Evolutionary conservation across 2,797 vertebrate genomes (phyloP).

Genomic region (Menidia menidia): DNA sequence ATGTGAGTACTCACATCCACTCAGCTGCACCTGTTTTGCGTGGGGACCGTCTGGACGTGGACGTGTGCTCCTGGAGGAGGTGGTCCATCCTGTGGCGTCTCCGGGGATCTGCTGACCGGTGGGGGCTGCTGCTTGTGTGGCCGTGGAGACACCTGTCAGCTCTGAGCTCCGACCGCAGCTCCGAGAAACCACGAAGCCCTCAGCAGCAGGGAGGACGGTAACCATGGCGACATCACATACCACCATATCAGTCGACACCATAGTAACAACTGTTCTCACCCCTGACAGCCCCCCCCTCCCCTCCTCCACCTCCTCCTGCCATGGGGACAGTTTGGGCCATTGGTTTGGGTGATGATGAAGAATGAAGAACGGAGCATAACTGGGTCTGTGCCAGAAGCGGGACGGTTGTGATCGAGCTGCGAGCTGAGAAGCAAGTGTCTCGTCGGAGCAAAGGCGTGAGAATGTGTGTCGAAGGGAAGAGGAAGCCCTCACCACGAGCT

Average conservation of each 20-base stretch:
- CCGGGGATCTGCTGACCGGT: slow-evolving; percentile 21
- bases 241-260: neutral
- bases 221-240: neutral
- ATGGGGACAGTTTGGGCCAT: slow-evolving; percentile 48
- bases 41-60: neutral
- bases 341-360: slow-evolving; percentile 28
- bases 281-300: neutral
- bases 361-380: slow-evolving; percentile 44
- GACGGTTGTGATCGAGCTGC: slow-evolving; percentile 45
- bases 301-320: slow-evolving; percentile 21
- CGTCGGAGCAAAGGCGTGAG: slow-evolving; percentile 43
- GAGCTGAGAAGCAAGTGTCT: slow-evolving; percentile 59
- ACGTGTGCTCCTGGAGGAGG: slow-evolving; percentile 45
- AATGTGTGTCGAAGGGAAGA: slow-evolving; percentile 35
- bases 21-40: no score
- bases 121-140: slow-evolving; percentile 31
- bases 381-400: slow-evolving; percentile 38
- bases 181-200: neutral
- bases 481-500: slow-evolving; percentile 43
- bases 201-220: neutral
- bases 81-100: slow-evolving; percentile 21
- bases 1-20: slow-evolving; percentile 43
- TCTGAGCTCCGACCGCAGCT: neutral
- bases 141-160: slow-evolving; percentile 41
- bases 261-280: slow-evolving; percentile 9